phyloP scores from a whole-genome alignment of 92 coral and sea anemone genomes.

The Epizoanthus scotinus region DNA sequence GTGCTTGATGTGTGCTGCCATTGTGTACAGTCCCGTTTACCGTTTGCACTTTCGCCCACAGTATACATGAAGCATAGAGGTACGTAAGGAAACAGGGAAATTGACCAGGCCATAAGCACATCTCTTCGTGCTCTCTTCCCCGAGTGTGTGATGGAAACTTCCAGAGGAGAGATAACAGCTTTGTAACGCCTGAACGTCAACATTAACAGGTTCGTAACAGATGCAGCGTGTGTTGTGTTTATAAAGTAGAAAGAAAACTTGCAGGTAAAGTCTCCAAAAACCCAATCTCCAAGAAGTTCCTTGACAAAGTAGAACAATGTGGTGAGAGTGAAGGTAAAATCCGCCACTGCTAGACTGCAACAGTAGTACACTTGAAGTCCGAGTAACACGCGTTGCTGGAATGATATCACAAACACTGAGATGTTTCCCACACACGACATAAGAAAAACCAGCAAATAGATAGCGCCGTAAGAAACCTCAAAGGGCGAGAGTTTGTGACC shows the following conservation, averaged over 20 bases:
- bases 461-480: no score
- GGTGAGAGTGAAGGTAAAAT: constrained; percentile 35
- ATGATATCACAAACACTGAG: constrained; percentile 30
- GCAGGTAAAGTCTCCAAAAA: constrained; percentile 34
- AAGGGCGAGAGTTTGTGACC: neutral
- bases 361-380: constrained; percentile 50
- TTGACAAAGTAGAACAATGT: constrained; percentile 39
- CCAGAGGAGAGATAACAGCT: constrained; percentile 45
- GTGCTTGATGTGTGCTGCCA: neutral
- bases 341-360: constrained; percentile 48
- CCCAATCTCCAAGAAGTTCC: constrained; percentile 7
- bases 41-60: neutral
- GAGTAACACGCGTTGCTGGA: constrained; percentile 27
- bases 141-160: constrained; percentile 15
- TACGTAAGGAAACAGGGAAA: constrained; percentile 30
- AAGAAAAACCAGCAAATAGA: constrained; percentile 7
- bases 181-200: constrained; percentile 49
- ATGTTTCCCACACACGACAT: constrained; percentile 38
- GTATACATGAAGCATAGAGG: constrained; percentile 36
- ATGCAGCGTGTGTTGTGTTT: constrained; percentile 45
- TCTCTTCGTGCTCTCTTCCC: constrained; percentile 20
- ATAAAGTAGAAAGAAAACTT: constrained; percentile 41
- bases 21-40: neutral
- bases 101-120: constrained; percentile 29
- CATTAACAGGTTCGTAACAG: constrained; percentile 40